Conservation (phyloP, 53 echinoderm and acorn worm genomes). For the Actinopyga echinites region DNA sequence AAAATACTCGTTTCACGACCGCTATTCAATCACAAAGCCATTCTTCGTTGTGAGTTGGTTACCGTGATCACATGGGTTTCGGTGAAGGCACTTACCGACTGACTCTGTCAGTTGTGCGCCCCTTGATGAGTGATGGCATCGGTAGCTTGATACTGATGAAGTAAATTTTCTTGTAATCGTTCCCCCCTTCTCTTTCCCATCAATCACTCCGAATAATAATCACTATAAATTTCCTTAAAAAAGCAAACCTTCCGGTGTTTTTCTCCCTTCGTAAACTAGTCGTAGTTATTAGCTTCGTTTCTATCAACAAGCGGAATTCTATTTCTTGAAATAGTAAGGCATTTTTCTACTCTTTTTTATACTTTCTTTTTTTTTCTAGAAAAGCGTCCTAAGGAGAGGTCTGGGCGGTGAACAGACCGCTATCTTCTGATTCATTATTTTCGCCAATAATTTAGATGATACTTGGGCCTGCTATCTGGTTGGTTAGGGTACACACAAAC, state of each 20-base stretch:
- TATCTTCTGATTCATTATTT: constrained; percentile 35
- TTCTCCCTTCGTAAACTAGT: neutral
- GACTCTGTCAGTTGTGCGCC: neutral
- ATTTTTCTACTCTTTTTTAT: neutral
- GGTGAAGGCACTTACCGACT: no score
- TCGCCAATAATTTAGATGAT: constrained; percentile 38
- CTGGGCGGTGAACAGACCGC: constrained; percentile 18
- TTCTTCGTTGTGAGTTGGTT: no score
- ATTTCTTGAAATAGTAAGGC: constrained; percentile 3
- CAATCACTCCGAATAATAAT: constrained; percentile 33
- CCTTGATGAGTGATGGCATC: constrained; percentile 12
- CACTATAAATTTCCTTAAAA: constrained; percentile 19
- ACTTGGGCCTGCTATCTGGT: neutral
- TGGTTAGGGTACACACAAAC: neutral
- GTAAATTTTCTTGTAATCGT: constrained; percentile 26
- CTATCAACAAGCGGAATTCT: constrained; percentile 21
- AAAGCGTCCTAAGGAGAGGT: constrained; percentile 28
- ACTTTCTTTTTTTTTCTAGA: neutral
- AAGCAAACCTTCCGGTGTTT: constrained; percentile 35
- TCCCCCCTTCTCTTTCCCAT: neutral
- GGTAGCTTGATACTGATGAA: constrained; percentile 2
- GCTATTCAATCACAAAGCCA: no score
- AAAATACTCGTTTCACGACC: no score
- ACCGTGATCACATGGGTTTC: no score
- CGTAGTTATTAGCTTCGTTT: neutral